Percentiles rank a stretch among this genome's conserved stretches.
These are phyloP conservation scores for Theretra japonica DNA, from an alignment of 2,888 invertebrate genomes.

Conservation along the genomic window DNA sequence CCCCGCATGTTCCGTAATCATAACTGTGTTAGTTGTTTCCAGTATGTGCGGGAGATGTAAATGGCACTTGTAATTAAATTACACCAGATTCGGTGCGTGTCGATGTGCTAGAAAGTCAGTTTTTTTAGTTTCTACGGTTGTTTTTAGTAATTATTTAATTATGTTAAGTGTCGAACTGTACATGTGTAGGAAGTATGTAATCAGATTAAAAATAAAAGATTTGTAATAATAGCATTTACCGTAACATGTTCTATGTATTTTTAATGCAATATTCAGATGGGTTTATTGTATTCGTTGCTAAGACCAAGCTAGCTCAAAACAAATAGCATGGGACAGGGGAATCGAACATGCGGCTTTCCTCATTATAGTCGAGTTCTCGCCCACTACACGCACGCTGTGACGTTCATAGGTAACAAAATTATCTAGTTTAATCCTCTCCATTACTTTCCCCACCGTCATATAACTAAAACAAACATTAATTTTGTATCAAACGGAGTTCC, in stretches of 20 bases:
- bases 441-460: neutral
- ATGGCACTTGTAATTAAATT: constrained; percentile 2
- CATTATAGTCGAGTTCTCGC: too few relatives aligned
- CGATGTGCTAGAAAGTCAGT: neutral
- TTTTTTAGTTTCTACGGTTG: constrained; percentile 7
- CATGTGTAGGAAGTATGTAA: neutral
- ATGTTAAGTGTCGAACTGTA: constrained; percentile 1
- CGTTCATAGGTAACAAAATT: too few relatives aligned
- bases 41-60: neutral
- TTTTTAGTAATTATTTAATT: constrained; percentile 8
- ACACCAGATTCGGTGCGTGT: constrained; percentile 11
- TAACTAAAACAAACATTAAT: neutral
- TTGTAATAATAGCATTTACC: too few relatives aligned
- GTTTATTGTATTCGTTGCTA: too few relatives aligned
- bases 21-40: neutral
- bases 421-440: neutral
- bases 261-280: too few relatives aligned
- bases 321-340: too few relatives aligned
- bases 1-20: neutral
- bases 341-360: too few relatives aligned
- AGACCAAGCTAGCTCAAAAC: too few relatives aligned
- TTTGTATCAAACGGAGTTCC: neutral
- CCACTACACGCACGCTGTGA: too few relatives aligned
- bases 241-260: too few relatives aligned
- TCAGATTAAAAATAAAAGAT: too few relatives aligned